Evolutionary conservation across 2,888 invertebrate genomes (phyloP).

Genomic region (Athrips mouffetella): DNA sequence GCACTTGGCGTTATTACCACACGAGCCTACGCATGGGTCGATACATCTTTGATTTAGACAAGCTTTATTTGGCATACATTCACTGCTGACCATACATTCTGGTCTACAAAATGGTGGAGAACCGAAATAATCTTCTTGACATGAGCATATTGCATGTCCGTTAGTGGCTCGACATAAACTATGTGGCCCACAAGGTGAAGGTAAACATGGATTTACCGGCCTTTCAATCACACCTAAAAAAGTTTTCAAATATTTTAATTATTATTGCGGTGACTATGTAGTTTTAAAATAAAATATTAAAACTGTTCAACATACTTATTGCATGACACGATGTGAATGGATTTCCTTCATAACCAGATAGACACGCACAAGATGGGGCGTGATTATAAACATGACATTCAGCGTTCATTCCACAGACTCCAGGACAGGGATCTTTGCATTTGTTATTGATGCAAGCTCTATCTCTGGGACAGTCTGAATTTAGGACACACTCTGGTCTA

Average conservation of each 20-base stretch:
- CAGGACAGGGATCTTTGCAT: constrained; percentile 89
- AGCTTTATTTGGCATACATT: constrained; percentile 88
- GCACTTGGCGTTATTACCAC: constrained; percentile 89
- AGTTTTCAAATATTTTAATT: constrained; percentile 15
- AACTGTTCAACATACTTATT: constrained; percentile 46
- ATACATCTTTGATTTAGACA: constrained; percentile 89
- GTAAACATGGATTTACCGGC: constrained; percentile 76
- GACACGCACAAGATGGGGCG: constrained; percentile 87
- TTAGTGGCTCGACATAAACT: constrained; percentile 86
- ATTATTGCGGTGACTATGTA: not conserved
- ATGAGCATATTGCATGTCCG: constrained; percentile 88
- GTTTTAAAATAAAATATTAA: not conserved
- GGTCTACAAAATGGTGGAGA: constrained; percentile 87
- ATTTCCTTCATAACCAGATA: constrained; percentile 87
- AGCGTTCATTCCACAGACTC: constrained; percentile 90
- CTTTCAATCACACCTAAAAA: constrained; percentile 55
- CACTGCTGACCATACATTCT: constrained; percentile 90
- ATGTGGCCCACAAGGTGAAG: constrained; percentile 88
- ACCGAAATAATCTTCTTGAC: constrained; percentile 87
- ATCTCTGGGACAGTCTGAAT: constrained; percentile 87
- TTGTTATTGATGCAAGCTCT: constrained; percentile 90
- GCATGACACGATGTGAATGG: constrained; percentile 85
- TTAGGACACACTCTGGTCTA: constrained; percentile 92
- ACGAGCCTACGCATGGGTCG: constrained; percentile 90
- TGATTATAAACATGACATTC: constrained; percentile 90